phyloP scores from a whole-genome alignment of 2,113 vertebrate species.

The Bettongia penicillata region DNA sequence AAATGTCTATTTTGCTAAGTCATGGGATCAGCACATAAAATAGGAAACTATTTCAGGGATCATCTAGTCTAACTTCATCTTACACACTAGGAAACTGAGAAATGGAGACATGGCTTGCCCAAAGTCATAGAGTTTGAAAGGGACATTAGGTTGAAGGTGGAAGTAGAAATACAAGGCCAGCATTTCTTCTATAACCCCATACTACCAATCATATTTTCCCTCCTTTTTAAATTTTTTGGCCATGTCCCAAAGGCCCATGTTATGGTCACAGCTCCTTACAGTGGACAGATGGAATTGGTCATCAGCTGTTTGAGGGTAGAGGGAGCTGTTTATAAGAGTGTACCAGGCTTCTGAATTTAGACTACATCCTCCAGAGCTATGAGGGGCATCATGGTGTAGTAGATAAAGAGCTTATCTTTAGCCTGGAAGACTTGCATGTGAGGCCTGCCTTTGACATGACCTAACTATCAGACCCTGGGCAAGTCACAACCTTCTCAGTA shows the following conservation, averaged over 20 bases:
- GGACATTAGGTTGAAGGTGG: neutral
- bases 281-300: neutral
- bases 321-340: neutral
- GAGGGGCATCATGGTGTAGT: neutral
- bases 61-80: neutral
- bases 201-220: neutral
- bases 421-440: neutral
- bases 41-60: neutral
- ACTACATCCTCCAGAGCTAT: neutral
- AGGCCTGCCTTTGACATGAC: neutral
- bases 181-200: neutral
- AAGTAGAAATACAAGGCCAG: neutral
- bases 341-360: neutral
- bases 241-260: neutral
- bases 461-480: neutral
- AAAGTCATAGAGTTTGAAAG: neutral
- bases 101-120: neutral
- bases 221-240: neutral
- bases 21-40: neutral
- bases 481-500: neutral
- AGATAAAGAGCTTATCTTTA: neutral
- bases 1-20: neutral
- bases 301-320: neutral
- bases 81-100: neutral
- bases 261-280: neutral